phyloP scores from a whole-genome alignment of 2,113 vertebrate genomes.

The Lycaon pictus region DNA sequence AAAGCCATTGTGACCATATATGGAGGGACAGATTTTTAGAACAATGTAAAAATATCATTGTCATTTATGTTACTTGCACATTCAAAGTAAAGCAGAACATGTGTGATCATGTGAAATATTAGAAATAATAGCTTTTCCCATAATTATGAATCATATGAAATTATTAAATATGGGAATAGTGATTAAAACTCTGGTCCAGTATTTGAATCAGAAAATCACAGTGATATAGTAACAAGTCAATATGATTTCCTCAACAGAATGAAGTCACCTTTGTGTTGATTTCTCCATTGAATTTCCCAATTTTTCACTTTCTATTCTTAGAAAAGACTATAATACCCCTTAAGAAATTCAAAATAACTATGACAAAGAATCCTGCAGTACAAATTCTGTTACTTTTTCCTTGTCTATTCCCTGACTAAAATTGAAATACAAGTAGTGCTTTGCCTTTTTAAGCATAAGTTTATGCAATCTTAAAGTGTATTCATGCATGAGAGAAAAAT shows the following conservation, averaged over 20 bases:
- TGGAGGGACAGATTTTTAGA: not conserved
- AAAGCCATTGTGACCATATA: not conserved
- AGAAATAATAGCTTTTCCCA: constrained; percentile 63
- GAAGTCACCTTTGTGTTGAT: constrained; percentile 49
- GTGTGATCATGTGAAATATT: not conserved
- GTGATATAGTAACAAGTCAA: not conserved
- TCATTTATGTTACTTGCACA: not conserved
- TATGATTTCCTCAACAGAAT: not conserved
- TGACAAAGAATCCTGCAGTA: not conserved
- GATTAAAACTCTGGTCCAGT: constrained; percentile 55
- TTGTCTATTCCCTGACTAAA: not conserved
- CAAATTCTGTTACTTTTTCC: not conserved
- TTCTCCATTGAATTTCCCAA: constrained; percentile 49
- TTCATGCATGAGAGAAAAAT: constrained; percentile 68
- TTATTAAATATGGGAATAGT: not conserved
- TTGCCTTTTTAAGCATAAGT: constrained; percentile 73
- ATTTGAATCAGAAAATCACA: not conserved
- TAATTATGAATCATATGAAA: constrained; percentile 64
- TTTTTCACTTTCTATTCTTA: constrained; percentile 70
- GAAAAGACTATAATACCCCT: not conserved
- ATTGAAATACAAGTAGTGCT: constrained; percentile 64
- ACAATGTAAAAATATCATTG: not conserved
- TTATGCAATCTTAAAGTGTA: constrained; percentile 65
- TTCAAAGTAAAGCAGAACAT: not conserved
- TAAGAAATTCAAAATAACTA: constrained; percentile 19